Percentiles rank a stretch among this genome's conserved stretches.
Evolutionary conservation across 30 jellyfish, hydroid and myxozoan species (phyloP).

Genomic region (Turritopsis dohrnii): DNA sequence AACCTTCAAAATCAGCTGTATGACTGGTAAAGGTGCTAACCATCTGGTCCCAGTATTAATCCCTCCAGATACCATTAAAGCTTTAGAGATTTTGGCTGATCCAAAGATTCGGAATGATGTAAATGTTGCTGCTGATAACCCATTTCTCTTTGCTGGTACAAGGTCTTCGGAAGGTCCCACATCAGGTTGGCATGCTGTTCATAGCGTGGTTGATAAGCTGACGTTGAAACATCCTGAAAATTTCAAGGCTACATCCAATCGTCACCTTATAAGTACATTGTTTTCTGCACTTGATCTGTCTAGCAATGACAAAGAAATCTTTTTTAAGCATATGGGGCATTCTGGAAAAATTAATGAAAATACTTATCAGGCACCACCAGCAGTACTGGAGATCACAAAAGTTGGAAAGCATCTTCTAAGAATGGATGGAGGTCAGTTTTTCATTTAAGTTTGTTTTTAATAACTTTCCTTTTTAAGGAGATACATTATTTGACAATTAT

Average conservation of each 20-base stretch:
- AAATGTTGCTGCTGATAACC: background rate
- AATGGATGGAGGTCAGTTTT: slow-evolving; percentile 13
- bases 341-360: slow-evolving; percentile 17
- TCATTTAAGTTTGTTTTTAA: background rate
- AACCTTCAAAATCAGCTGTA: slow-evolving; percentile 5
- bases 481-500: background rate
- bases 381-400: slow-evolving; percentile 15
- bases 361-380: slow-evolving; percentile 27
- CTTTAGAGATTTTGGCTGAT: slow-evolving; percentile 16
- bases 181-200: slow-evolving; percentile 34
- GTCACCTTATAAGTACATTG: slow-evolving; percentile 19
- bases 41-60: slow-evolving; percentile 27
- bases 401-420: slow-evolving; percentile 25
- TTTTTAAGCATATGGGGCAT: slow-evolving; percentile 31
- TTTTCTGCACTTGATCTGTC: slow-evolving; percentile 22
- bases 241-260: slow-evolving; percentile 28
- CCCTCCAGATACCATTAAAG: slow-evolving; percentile 13
- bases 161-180: slow-evolving; percentile 18
- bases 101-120: background rate
- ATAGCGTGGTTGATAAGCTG: slow-evolving; percentile 12
- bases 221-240: slow-evolving; percentile 19
- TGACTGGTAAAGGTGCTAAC: slow-evolving; percentile 22
- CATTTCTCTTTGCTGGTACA: slow-evolving; percentile 15
- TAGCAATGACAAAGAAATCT: slow-evolving; percentile 4
- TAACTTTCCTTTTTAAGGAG: background rate